phyloP scores from a whole-genome alignment of 2,797 vertebrate genomes.

The Cossypha dichroa region DNA sequence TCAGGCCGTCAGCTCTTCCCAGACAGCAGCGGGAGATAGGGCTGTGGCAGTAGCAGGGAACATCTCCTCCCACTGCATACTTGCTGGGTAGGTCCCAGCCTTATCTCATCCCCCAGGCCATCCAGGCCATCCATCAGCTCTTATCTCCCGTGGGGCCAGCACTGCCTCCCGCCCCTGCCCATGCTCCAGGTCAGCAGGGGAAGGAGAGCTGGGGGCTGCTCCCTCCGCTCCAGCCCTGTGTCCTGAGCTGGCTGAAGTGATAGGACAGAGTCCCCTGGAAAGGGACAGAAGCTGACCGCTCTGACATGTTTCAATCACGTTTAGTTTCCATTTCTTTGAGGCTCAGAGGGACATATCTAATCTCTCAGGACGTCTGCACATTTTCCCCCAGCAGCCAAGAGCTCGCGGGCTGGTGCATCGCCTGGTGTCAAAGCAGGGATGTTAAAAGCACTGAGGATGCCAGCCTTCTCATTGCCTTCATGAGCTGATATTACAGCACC shows the following conservation, averaged over 20 bases:
- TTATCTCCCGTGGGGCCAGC: not conserved
- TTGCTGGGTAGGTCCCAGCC: not conserved
- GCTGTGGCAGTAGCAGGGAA: not conserved
- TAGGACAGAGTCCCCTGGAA: not conserved
- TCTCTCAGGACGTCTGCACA: not conserved
- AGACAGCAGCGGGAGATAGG: not conserved
- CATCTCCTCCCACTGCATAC: constrained; percentile 10
- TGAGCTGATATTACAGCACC: not conserved
- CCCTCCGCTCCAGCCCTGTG: rapidly evolving
- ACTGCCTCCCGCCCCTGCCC: rapidly evolving
- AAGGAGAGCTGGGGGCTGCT: not conserved
- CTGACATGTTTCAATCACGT: not conserved
- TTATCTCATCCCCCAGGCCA: not conserved
- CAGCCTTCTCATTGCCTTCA: not conserved
- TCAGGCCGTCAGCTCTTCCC: not conserved
- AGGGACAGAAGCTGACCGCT: not conserved
- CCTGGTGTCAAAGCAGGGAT: not conserved
- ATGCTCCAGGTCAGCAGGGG: not conserved
- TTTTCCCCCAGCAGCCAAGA: not conserved
- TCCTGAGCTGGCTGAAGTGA: not conserved
- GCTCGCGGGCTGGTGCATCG: not conserved
- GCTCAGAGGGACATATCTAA: constrained; percentile 9
- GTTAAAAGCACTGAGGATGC: not conserved
- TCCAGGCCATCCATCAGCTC: not conserved
- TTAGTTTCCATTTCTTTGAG: not conserved